Percentiles rank a stretch among this genome's conserved stretches.
Evolutionary conservation across 2,888 invertebrate species (phyloP).

Genomic region (Parascotia fuliginaria): DNA sequence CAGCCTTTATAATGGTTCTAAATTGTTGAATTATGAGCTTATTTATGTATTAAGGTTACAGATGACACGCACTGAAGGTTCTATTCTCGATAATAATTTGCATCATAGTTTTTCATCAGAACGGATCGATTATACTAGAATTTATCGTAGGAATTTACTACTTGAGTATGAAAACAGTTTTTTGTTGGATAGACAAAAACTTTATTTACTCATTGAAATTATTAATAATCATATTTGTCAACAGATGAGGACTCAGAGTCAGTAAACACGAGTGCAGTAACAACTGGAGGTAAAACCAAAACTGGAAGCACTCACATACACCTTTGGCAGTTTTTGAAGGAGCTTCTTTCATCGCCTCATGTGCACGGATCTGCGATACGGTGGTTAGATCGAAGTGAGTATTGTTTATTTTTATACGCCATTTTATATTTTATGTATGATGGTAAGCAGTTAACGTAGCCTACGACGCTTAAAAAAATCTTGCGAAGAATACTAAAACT

Average conservation of each 20-base stretch:
- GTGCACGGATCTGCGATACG: slow-evolving; percentile 97
- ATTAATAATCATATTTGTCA: too few species aligned
- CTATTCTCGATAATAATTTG: slow-evolving; percentile 21
- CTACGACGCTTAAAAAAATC: too few species aligned
- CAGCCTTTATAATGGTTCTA: slow-evolving; percentile 51
- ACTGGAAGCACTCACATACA: slow-evolving; percentile 96
- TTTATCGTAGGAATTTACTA: background rate
- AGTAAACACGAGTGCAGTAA: slow-evolving; percentile 59
- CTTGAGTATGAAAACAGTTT: too few species aligned
- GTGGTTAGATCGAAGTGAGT: slow-evolving; percentile 95
- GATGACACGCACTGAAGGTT: slow-evolving; percentile 30
- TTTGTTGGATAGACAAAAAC: too few species aligned
- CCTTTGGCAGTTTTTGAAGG: slow-evolving; percentile 99
- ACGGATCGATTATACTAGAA: slow-evolving; percentile 3
- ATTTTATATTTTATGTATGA: too few species aligned
- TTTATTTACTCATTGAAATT: too few species aligned
- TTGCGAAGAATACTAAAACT: too few species aligned
- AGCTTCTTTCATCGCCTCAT: slow-evolving; percentile 95
- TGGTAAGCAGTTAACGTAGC: too few species aligned
- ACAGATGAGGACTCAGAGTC: slow-evolving; percentile 87
- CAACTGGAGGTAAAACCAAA: slow-evolving; percentile 69
- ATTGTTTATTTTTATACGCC: too few species aligned
- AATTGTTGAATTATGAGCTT: slow-evolving; percentile 57
- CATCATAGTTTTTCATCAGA: slow-evolving; percentile 10
- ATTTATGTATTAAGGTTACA: slow-evolving; percentile 53